phyloP scores from a whole-genome alignment of 2,797 vertebrate species.

The Ambastaia sidthimunki region DNA sequence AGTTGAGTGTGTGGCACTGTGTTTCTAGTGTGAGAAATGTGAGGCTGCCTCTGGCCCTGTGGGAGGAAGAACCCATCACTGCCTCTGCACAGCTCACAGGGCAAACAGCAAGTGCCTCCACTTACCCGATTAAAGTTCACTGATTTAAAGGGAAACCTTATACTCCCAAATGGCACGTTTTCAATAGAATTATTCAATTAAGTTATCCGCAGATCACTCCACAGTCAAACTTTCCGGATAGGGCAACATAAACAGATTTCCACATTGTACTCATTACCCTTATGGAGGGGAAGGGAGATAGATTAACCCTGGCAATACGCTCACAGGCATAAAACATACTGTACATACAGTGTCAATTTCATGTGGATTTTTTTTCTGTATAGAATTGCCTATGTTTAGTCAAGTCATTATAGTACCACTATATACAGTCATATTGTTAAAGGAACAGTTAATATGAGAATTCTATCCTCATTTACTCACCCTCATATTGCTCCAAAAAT shows the following conservation, averaged over 20 bases:
- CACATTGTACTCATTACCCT: slow-evolving; percentile 23
- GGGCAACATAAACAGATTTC: slow-evolving; percentile 45
- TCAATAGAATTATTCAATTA: slow-evolving; percentile 70
- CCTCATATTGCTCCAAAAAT: no score
- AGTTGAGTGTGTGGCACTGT: slow-evolving; percentile 6
- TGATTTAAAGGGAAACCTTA: slow-evolving; percentile 67
- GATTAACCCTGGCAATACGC: slow-evolving; percentile 4
- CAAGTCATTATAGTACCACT: background rate
- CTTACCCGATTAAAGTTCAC: slow-evolving; percentile 51
- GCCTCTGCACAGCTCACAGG: slow-evolving; percentile 41
- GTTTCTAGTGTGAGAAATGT: slow-evolving; percentile 18
- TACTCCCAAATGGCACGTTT: slow-evolving; percentile 64
- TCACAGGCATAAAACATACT: slow-evolving; percentile 6
- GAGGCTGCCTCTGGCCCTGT: slow-evolving; percentile 26
- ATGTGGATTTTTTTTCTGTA: background rate
- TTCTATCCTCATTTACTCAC: background rate
- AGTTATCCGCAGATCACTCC: slow-evolving; percentile 64
- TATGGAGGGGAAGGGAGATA: background rate
- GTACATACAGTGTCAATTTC: background rate
- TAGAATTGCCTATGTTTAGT: slow-evolving; percentile 13
- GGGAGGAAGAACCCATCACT: slow-evolving; percentile 39
- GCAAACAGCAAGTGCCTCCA: slow-evolving; percentile 55
- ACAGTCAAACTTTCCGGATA: slow-evolving; percentile 50
- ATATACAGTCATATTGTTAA: slow-evolving; percentile 6
- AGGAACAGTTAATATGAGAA: background rate